Evolutionary conservation across 1,140 invertebrate genomes (phyloP).

Genomic region (Lepidurus arcticus): DNA sequence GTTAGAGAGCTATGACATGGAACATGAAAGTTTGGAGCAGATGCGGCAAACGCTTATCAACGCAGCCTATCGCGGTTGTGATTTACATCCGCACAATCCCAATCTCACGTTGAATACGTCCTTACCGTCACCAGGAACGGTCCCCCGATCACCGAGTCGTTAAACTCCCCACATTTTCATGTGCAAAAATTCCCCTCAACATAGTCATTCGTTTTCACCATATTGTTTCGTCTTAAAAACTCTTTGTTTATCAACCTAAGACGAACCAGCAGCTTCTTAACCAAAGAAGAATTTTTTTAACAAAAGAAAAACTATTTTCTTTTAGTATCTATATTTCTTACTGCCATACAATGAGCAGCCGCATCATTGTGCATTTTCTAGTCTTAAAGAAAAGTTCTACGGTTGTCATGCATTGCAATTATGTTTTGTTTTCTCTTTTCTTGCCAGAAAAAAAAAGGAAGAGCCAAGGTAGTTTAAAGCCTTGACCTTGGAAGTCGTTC

Average conservation of each 20-base stretch:
- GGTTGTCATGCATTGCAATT: slow-evolving; percentile 16
- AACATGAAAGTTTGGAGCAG: not conserved
- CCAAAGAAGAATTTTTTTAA: not conserved
- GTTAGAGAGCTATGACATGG: not conserved
- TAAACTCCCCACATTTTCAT: not conserved
- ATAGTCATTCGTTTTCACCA: too few species aligned
- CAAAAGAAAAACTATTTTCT: not conserved
- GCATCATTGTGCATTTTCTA: not conserved
- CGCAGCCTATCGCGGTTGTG: slow-evolving; percentile 16
- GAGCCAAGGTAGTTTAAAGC: not conserved
- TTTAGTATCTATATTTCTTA: not conserved
- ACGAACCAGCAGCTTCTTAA: not conserved
- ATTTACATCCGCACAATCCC: not conserved
- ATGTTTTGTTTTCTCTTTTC: not conserved
- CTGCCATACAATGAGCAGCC: not conserved
- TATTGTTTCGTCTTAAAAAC: too few species aligned
- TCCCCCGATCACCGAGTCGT: not conserved
- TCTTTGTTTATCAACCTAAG: too few species aligned
- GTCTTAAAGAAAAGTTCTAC: not conserved
- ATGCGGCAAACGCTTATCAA: slow-evolving; percentile 1
- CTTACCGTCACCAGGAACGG: not conserved
- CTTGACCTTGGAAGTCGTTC: not conserved
- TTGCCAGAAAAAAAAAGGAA: not conserved
- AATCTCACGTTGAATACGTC: not conserved
- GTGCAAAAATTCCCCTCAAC: not conserved